These are phyloP conservation scores for Drosophila nr. perissopoda DNA, from an alignment of 2,888 invertebrate species.

Conservation along the genomic window DNA sequence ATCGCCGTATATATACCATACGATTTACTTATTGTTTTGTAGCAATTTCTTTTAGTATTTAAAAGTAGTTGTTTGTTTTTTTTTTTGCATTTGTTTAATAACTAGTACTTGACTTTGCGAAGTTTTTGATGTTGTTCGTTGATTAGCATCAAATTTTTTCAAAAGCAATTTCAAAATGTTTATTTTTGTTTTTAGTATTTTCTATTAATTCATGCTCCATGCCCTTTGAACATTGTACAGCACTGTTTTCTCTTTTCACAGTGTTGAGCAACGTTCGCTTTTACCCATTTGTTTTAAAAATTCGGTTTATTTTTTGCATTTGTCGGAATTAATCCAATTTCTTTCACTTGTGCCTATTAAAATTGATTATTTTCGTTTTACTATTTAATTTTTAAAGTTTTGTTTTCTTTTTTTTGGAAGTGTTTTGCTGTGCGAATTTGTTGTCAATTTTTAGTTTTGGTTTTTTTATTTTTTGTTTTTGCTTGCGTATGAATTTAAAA, in stretches of 20 bases:
- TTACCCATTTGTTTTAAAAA: constrained; percentile 52
- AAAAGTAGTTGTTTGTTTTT: constrained; percentile 32
- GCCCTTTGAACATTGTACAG: constrained; percentile 29
- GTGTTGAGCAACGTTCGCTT: constrained; percentile 38
- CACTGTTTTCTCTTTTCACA: constrained; percentile 33
- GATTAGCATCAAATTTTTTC: constrained; percentile 30
- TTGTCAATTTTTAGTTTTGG: constrained; percentile 58
- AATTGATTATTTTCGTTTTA: constrained; percentile 35
- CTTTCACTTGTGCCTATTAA: constrained; percentile 53
- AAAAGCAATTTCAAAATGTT: constrained; percentile 33
- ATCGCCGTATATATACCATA: constrained; percentile 51
- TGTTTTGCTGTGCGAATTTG: constrained; percentile 83
- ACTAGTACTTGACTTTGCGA: constrained; percentile 40
- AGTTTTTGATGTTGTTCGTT: constrained; percentile 17
- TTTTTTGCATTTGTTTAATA: constrained; percentile 33
- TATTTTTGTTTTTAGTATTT: constrained; percentile 6
- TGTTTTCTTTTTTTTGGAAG: constrained; percentile 70
- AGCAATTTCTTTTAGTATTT: constrained; percentile 48
- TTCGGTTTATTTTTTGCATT: constrained; percentile 60
- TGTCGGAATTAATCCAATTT: constrained; percentile 38
- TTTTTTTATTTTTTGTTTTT: constrained; percentile 25
- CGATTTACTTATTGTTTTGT: constrained; percentile 35
- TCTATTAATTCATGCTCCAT: constrained; percentile 19
- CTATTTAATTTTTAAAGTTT: constrained; percentile 32
- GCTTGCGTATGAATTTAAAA: constrained; percentile 75